phyloP scores from a whole-genome alignment of 2,113 vertebrate genomes.

The Seriola quinqueradiata region DNA sequence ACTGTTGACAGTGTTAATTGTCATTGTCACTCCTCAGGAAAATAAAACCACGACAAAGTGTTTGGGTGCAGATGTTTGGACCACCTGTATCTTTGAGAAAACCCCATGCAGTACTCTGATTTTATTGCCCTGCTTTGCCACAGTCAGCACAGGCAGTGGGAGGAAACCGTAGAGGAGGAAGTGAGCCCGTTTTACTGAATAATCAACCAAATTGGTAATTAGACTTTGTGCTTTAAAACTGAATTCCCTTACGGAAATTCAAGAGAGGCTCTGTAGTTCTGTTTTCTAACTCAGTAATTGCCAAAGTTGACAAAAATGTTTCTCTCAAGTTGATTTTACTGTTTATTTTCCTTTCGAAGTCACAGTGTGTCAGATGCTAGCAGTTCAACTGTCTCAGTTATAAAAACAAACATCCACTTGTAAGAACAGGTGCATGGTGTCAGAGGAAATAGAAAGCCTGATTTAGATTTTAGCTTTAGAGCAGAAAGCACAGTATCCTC shows the following conservation, averaged over 20 bases:
- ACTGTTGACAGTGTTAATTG: not conserved
- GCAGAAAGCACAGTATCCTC: not conserved
- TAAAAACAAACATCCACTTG: conserved; percentile 4
- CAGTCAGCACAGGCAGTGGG: not conserved
- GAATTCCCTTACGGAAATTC: not conserved
- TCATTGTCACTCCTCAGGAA: not conserved
- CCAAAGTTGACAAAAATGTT: not conserved
- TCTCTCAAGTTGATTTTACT: not conserved
- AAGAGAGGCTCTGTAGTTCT: not conserved
- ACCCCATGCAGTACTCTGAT: not conserved
- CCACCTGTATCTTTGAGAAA: not conserved
- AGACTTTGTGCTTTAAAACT: conserved; percentile 19
- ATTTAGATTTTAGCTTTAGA: conserved; percentile 19
- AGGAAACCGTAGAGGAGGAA: not conserved
- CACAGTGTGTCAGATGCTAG: conserved; percentile 6
- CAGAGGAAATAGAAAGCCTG: conserved; percentile 9
- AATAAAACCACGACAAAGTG: not conserved
- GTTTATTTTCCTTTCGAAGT: conserved; percentile 12
- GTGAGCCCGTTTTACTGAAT: not conserved
- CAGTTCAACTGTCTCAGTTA: not conserved
- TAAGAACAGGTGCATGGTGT: not conserved
- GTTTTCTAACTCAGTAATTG: not conserved
- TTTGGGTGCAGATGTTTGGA: not conserved
- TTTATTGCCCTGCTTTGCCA: conserved; percentile 8
- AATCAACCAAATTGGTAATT: conserved; percentile 13